phyloP scores from a whole-genome alignment of 37 sponge, comb jelly and placozoan species.

The Eunapius fragilis region DNA sequence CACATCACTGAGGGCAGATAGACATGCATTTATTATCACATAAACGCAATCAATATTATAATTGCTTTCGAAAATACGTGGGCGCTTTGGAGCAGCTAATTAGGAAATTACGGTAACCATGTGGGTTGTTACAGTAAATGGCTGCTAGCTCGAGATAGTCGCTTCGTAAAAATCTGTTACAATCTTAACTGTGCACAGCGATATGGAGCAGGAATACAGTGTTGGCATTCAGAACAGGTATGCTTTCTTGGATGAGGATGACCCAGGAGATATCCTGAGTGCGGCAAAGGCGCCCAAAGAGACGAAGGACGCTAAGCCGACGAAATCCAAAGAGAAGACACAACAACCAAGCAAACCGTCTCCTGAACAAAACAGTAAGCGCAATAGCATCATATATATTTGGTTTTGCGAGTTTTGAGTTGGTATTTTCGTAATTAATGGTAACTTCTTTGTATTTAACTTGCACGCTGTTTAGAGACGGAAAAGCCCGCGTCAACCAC shows the following conservation, averaged over 20 bases:
- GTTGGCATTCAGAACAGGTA: slow-evolving; percentile 76
- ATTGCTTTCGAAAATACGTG: no score
- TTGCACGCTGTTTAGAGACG: background rate
- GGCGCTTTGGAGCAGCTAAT: background rate
- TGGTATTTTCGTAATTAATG: background rate
- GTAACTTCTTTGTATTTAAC: background rate
- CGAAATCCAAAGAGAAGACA: slow-evolving; percentile 5
- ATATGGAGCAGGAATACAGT: slow-evolving; percentile 72
- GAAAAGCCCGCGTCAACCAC: slow-evolving; percentile 8
- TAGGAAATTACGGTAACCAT: background rate
- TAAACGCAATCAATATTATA: no score
- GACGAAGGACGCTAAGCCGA: background rate
- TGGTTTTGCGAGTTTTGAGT: background rate
- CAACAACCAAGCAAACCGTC: background rate
- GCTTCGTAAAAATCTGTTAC: slow-evolving; percentile 3
- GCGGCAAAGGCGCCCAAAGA: slow-evolving; percentile 12
- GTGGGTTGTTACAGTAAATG: background rate
- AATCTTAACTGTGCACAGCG: slow-evolving; percentile 16
- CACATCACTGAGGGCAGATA: background rate
- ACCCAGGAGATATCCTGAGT: slow-evolving; percentile 70
- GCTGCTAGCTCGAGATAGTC: background rate
- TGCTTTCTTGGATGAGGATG: slow-evolving; percentile 80
- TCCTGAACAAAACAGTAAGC: background rate
- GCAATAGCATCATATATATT: background rate
- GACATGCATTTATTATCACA: background rate